Base-by-base conservation (phyloP, 2,113 vertebrate genomes). In the Paralichthys olivaceus region DNA sequence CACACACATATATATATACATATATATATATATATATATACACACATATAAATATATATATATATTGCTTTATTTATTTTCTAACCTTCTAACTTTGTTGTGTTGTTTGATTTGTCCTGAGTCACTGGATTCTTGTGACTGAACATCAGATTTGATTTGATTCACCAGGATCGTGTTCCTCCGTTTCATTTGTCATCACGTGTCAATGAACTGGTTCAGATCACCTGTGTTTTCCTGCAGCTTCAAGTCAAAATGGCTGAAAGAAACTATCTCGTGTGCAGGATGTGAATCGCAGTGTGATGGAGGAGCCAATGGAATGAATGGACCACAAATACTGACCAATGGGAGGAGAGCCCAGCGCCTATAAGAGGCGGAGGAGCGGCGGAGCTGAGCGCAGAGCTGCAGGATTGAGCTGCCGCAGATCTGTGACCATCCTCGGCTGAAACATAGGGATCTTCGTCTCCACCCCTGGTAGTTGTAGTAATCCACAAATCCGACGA, bases 311-410 rank as follows among this genome's bases (percentile, higher is more conserved):
- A 96, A 95, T 96, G 78, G 93, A 96, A 96, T 96, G 95, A 98
- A 97, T 96, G 95, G 96, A 94, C 89, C 94, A 90, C 92, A 95
- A 94, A 95, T 95, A 94, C 43, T 69, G 67, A 80, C 98, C 98
- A 98, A 98, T 98, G 78, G 89, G 87, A 57, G 56, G 47, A 59
- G 11, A 71, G 80, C 22, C 37, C 55, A 2, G 22, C 51, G 17
- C 6, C 64, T 97, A 98, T 98, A 98, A 96, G 59, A 37, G n/a
- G 32, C 60, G 20, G 58, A 13, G 29, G 32, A 5, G n/a, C 34
- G 1, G 34, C 25, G 49, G 1, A 25, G 4, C 23, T 14, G 74
- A 14, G 26, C 72, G 79, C 82, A 92, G 87, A 92, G 72, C 83
- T 75, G 62, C 77, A 54, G 62, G 75, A 84, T 72, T 13, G 19